These are phyloP conservation scores for Dasyurus viverrinus DNA, from an alignment of 2,113 vertebrate genomes.

Conservation along the genomic window DNA sequence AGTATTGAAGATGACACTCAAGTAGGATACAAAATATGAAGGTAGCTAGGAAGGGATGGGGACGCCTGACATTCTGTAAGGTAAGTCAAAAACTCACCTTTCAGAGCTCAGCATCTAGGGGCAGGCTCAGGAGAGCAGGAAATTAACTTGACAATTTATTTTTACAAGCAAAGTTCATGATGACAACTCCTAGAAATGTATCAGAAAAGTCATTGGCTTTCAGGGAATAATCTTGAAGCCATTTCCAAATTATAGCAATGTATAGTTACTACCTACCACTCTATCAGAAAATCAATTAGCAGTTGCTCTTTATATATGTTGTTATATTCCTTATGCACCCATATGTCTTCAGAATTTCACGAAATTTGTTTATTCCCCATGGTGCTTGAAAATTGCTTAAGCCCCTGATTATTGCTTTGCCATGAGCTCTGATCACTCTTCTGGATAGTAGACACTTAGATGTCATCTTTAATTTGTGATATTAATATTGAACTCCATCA, in stretches of 20 bases:
- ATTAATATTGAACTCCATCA: slow-evolving; percentile 83
- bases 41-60: background rate
- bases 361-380: slow-evolving; percentile 55
- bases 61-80: background rate
- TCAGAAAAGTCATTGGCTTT: slow-evolving; percentile 66
- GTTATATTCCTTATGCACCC: slow-evolving; percentile 62
- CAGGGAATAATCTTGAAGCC: slow-evolving; percentile 65
- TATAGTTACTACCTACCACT: slow-evolving; percentile 65
- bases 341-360: slow-evolving; percentile 59
- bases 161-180: slow-evolving; percentile 69
- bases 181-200: slow-evolving; percentile 69
- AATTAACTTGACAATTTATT: slow-evolving; percentile 69
- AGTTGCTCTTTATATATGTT: slow-evolving; percentile 72
- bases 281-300: slow-evolving; percentile 63
- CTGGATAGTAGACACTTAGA: slow-evolving; percentile 74
- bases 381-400: slow-evolving; percentile 77
- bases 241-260: slow-evolving; percentile 69
- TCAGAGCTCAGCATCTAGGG: background rate
- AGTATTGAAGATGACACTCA: background rate
- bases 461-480: slow-evolving; percentile 84
- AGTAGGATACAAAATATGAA: background rate
- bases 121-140: slow-evolving; percentile 52
- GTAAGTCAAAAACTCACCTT: background rate
- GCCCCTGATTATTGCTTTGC: slow-evolving; percentile 76
- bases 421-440: slow-evolving; percentile 77